Percentiles rank a stretch among this genome's conserved stretches.
Evolutionary conservation across 1,140 invertebrate genomes (phyloP).

Genomic region (Drosophila arawakana): DNA sequence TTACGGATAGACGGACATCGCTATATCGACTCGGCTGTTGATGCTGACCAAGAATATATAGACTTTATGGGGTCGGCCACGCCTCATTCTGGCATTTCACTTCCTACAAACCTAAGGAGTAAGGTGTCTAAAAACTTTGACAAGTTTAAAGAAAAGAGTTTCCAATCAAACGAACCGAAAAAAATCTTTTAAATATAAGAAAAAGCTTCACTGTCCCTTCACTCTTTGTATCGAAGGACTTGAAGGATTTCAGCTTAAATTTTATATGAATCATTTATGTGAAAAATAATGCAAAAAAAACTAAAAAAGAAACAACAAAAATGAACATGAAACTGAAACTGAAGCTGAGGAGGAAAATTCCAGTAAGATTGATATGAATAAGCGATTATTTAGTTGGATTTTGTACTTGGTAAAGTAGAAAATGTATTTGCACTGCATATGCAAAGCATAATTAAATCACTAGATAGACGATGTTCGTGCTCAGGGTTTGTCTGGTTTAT

Average conservation of each 20-base stretch:
- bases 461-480: constrained; percentile 10
- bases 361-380: constrained; percentile 33
- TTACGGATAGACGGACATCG: no score
- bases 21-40: no score
- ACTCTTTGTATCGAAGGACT: no score
- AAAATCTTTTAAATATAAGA: no score
- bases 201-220: no score
- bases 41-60: no score
- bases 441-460: constrained; percentile 59
- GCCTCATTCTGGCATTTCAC: no score
- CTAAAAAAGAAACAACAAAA: not conserved
- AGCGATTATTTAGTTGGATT: constrained; percentile 26
- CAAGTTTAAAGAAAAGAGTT: no score
- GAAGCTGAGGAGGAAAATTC: not conserved
- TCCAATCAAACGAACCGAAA: no score
- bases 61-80: no score
- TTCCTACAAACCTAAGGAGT: no score
- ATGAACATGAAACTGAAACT: not conserved
- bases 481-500: not conserved
- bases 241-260: not conserved
- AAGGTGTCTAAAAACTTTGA: no score
- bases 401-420: constrained; percentile 18
- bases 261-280: constrained; percentile 5
- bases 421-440: constrained; percentile 54
- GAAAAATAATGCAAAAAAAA: not conserved